Evolutionary conservation across 1,140 invertebrate species (phyloP).

Genomic region (Drosophila nannoptera): DNA sequence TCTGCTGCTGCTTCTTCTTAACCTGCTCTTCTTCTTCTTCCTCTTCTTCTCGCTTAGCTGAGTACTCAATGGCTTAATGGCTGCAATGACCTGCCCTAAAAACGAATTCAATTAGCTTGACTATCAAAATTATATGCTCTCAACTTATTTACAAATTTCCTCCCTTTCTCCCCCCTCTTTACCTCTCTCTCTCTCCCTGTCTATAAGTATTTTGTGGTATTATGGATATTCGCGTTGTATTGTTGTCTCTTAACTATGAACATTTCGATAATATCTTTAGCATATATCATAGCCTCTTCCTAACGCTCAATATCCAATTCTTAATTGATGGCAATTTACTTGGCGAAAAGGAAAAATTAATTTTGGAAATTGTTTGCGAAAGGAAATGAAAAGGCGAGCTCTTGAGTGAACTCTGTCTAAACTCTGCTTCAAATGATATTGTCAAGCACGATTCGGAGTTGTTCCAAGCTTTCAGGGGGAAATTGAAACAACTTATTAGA

Average conservation of each 20-base stretch:
- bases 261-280: conserved; percentile 70
- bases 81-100: conserved; percentile 26
- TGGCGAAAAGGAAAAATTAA: too few species aligned
- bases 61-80: conserved; percentile 31
- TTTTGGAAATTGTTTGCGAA: too few species aligned
- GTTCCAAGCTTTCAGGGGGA: not conserved
- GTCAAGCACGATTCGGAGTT: conserved; percentile 60
- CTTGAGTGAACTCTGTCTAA: not conserved
- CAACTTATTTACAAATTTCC: conserved; percentile 58
- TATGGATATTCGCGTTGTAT: conserved; percentile 4
- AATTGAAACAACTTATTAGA: not conserved
- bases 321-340: conserved; percentile 9
- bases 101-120: conserved; percentile 69
- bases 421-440: conserved; percentile 60
- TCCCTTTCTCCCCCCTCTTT: too few species aligned
- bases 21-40: too few species aligned
- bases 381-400: too few species aligned
- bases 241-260: conserved; percentile 70
- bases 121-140: conserved; percentile 69
- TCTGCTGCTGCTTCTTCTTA: not conserved
- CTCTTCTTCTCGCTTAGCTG: not conserved
- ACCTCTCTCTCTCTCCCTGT: not conserved
- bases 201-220: not conserved
- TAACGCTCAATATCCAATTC: conserved; percentile 2
- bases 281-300: conserved; percentile 23